Evolutionary conservation across 2,113 vertebrate genomes (phyloP).

Genomic region (Haemorhous mexicanus): DNA sequence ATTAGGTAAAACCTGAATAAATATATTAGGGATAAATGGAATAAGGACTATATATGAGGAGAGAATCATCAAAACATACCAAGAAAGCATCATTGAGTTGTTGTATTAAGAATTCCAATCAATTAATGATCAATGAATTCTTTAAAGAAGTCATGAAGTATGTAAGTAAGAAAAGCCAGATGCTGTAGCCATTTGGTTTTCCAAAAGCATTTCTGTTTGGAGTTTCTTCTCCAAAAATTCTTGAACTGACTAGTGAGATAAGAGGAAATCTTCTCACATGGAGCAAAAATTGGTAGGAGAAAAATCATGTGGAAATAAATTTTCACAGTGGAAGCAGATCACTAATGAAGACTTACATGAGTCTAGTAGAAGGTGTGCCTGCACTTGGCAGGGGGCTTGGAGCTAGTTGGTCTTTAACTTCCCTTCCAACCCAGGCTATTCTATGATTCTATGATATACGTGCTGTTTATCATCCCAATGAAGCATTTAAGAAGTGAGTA

Average conservation of each 20-base stretch:
- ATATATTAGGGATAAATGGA: not conserved
- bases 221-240: not conserved
- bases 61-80: not conserved
- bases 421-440: not conserved
- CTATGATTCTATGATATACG: not conserved
- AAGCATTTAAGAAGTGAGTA: not conserved
- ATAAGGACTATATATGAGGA: not conserved
- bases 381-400: accelerated
- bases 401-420: not conserved
- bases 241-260: not conserved
- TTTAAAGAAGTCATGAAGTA: not conserved
- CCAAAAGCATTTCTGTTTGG: not conserved
- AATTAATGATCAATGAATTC: not conserved
- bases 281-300: not conserved
- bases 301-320: not conserved
- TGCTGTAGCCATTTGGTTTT: not conserved
- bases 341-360: not conserved
- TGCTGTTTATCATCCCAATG: not conserved
- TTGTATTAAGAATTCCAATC: not conserved
- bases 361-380: not conserved
- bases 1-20: not conserved
- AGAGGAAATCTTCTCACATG: not conserved
- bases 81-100: not conserved
- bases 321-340: not conserved
- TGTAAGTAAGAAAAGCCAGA: not conserved